These are phyloP conservation scores for Scomber japonicus DNA, from an alignment of 2,113 vertebrate species.

Conservation along the genomic window DNA sequence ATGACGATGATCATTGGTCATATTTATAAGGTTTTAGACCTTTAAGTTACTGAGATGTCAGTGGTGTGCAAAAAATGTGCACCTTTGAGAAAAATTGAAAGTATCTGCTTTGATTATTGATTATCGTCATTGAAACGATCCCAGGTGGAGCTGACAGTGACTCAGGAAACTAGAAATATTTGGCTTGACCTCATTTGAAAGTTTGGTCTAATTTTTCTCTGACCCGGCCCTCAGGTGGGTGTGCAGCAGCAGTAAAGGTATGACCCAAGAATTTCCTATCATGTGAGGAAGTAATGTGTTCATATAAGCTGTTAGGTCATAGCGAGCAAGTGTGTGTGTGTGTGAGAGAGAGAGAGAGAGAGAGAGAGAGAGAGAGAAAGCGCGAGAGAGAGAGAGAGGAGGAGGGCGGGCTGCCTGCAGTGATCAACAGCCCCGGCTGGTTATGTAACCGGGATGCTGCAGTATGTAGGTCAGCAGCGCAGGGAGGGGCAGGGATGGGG, in stretches of 20 bases:
- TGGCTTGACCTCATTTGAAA: slow-evolving; percentile 31
- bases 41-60: background rate
- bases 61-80: background rate
- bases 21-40: no score
- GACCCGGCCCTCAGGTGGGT: background rate
- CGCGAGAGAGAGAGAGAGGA: background rate
- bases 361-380: background rate
- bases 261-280: background rate
- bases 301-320: slow-evolving; percentile 12
- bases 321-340: background rate
- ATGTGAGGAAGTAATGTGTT: background rate
- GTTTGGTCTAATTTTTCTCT: background rate
- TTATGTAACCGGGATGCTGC: slow-evolving; percentile 83
- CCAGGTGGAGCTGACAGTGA: background rate
- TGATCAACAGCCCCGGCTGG: slow-evolving; percentile 71
- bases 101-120: no score
- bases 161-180: background rate
- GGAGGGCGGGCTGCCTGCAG: slow-evolving; percentile 66
- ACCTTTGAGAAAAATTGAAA: background rate
- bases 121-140: background rate
- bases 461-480: slow-evolving; percentile 84
- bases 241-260: background rate
- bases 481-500: slow-evolving; percentile 72
- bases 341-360: background rate
- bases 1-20: background rate